Evolutionary conservation across 1,140 invertebrate species (phyloP).

Genomic region (Brachionus sp.): DNA sequence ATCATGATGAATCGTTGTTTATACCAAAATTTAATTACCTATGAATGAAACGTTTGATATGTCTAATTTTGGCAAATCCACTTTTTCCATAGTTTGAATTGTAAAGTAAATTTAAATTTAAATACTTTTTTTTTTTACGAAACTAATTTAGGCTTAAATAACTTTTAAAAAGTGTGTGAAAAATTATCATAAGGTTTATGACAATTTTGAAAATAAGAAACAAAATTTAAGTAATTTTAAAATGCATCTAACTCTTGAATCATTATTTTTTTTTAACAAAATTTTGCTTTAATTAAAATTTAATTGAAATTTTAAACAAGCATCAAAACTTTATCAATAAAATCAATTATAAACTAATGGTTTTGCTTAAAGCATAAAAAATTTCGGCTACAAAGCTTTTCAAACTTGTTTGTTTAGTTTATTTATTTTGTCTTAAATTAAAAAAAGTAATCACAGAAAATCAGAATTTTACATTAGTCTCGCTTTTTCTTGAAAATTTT

Average conservation of each 20-base stretch:
- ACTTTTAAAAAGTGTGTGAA: background rate
- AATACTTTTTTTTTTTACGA: background rate
- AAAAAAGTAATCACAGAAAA: background rate
- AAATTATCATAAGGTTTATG: background rate
- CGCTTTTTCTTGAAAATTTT: background rate
- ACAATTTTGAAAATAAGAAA: background rate
- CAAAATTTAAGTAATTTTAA: background rate
- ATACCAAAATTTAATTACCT: background rate
- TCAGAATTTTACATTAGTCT: constrained; percentile 7
- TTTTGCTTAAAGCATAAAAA: background rate
- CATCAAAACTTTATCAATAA: background rate
- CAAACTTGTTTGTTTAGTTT: background rate
- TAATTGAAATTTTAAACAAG: constrained; percentile 1
- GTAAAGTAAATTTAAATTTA: background rate
- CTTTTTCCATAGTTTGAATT: background rate
- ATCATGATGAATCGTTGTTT: background rate
- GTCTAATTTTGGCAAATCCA: background rate
- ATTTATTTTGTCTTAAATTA: background rate
- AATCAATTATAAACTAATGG: background rate
- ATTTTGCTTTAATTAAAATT: background rate
- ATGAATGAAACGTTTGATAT: constrained; percentile 43
- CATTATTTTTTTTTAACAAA: constrained; percentile 6
- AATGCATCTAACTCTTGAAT: background rate
- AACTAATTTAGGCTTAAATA: background rate
- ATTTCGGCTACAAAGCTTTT: background rate